Base-by-base conservation (phyloP, 2,113 vertebrate genomes). In the Beaufortia kweichowensis region DNA sequence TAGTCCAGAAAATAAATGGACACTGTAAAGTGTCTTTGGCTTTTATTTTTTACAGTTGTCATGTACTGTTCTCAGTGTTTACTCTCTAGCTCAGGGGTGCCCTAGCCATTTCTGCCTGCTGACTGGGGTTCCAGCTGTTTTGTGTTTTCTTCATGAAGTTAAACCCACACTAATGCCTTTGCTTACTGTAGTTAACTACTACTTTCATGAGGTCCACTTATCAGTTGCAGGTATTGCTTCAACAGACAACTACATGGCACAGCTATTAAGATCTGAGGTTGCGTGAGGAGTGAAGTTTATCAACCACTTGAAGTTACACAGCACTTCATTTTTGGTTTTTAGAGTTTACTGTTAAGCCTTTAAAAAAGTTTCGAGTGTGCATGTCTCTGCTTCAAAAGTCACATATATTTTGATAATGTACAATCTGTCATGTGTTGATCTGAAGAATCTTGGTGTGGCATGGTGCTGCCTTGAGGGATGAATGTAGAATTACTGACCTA, bases 1-100 rank as follows among this genome's bases (percentile, higher is more conserved):
- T 82, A 81, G 80, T 81, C 31, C n/a, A 77, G 64, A 86, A 75
- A 67, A 77, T 74, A 81, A 67, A 75, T 79, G 75, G 61, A 28
- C 75, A 77, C 2, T 53, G 75, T 76, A 77, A 79, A 62, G 46
- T 74, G 48, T 48, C 68, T 24, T 50, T 31, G 28, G 59, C 17
- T 21, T 29, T 53, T 53, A n/a, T n/a, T 5, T 24, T 6, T 56
- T 6, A 7, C 19, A 61, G 3, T 14, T 60, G 81, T 86, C 85
- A n/a, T 75, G 80, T 82, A 63, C 48, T 66, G 71, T 79, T 78
- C 69, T 71, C 50, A 43, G 19, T 19, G 6, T 64, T 57, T 53
- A 59, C 39, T 71, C 5, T 56, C 28, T 39, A 41, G 33, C 69
- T 71, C 69, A 71, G 55, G 53, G 24, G 14, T 41, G 5, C 15